A percentile compares a stretch with the other conserved stretches of the same genome.
Evolutionary conservation across 2,888 invertebrate genomes (phyloP).

Genomic region (Drosophila setosimentum): DNA sequence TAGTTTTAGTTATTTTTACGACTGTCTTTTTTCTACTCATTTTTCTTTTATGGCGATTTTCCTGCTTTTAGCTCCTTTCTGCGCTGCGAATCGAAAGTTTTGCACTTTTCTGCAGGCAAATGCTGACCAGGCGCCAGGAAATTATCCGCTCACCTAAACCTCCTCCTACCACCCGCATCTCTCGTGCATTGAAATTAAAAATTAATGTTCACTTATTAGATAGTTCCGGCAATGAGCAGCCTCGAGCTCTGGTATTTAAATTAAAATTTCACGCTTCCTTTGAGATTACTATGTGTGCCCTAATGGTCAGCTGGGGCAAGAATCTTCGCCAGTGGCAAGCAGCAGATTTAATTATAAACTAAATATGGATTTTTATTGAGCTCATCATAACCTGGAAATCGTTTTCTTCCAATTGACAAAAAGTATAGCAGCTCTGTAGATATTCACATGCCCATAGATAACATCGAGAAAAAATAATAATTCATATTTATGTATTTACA

Average conservation of each 20-base stretch:
- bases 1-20: constrained; percentile 29
- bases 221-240: constrained; percentile 40
- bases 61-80: not conserved
- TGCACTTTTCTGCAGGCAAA: constrained; percentile 31
- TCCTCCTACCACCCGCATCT: not conserved
- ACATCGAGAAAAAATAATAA: too few species aligned
- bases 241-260: constrained; percentile 39
- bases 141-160: constrained; percentile 15
- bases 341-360: constrained; percentile 4
- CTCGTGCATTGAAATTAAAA: constrained; percentile 62
- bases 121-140: constrained; percentile 40
- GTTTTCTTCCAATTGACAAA: not conserved
- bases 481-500: too few species aligned
- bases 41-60: constrained; percentile 15
- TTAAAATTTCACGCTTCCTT: constrained; percentile 36
- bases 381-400: not conserved
- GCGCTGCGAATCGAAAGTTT: constrained; percentile 23
- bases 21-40: constrained; percentile 9
- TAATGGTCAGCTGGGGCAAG: not conserved
- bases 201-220: constrained; percentile 61
- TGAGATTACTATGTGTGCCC: constrained; percentile 4
- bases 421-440: not conserved
- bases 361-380: not conserved
- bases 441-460: not conserved
- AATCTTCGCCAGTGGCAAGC: constrained; percentile 12